A percentile compares a stretch with the other conserved stretches of the same genome.
Conservation (phyloP, 2,113 vertebrate species). For the Phyllostomus hastatus region DNA sequence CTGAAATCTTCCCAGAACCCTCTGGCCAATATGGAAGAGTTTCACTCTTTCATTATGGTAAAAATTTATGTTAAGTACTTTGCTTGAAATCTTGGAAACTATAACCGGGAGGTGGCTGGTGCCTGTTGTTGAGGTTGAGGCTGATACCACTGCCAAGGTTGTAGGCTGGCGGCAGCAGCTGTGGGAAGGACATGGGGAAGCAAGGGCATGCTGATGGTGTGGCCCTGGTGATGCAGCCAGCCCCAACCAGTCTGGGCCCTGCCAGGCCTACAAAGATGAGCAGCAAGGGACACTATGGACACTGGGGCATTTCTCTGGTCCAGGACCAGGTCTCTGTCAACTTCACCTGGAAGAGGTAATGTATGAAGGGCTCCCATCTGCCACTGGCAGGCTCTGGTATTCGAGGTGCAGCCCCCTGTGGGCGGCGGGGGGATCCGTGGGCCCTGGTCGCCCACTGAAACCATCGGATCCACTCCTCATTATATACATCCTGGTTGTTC, state of each 20-base stretch:
- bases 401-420: neutral
- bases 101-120: neutral
- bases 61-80: neutral
- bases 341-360: too few relatives aligned
- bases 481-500: neutral
- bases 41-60: neutral
- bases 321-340: neutral
- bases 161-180: neutral
- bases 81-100: neutral
- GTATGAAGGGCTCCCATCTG: neutral
- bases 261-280: too few relatives aligned
- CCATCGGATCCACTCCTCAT: neutral
- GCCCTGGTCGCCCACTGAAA: neutral
- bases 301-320: neutral
- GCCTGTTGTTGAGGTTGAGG: neutral
- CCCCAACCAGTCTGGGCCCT: neutral
- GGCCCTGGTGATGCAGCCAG: neutral
- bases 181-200: rapidly evolving
- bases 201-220: rapidly evolving
- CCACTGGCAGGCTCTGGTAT: neutral
- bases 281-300: neutral
- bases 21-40: neutral
- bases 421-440: too few relatives aligned
- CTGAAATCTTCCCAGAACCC: neutral
- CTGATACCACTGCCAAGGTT: neutral